phyloP scores from a whole-genome alignment of 2,888 invertebrate species.

The Conomelus anceps region DNA sequence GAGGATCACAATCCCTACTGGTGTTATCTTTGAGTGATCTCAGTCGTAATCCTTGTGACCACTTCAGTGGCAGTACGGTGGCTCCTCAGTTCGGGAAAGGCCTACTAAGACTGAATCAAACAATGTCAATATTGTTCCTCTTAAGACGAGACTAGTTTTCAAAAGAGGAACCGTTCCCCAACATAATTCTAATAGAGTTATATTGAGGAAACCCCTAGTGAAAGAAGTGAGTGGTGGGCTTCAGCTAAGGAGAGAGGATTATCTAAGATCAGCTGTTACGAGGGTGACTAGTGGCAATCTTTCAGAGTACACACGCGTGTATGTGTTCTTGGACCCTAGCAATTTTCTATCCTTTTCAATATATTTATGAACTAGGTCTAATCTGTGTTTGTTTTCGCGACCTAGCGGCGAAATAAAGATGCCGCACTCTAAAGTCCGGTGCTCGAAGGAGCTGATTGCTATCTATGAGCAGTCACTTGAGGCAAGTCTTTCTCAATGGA shows the following conservation, averaged over 20 bases:
- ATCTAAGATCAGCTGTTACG: background rate
- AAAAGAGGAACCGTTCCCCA: background rate
- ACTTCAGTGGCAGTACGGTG: too few relatives aligned
- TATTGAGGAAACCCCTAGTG: background rate
- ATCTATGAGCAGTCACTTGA: background rate
- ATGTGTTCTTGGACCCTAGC: background rate
- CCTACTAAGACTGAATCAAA: background rate
- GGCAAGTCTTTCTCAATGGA: background rate
- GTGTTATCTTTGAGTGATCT: background rate
- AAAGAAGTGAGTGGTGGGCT: background rate
- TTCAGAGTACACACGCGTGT: background rate
- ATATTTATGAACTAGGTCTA: background rate
- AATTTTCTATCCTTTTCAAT: background rate
- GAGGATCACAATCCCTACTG: background rate
- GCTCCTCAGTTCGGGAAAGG: background rate
- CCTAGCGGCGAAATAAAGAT: background rate
- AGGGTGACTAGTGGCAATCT: background rate
- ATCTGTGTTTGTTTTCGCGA: background rate
- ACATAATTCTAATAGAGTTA: background rate
- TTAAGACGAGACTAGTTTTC: background rate
- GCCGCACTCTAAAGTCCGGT: background rate
- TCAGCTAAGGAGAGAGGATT: background rate
- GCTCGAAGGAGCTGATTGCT: background rate
- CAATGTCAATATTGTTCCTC: background rate
- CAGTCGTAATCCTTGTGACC: background rate